Conservation (phyloP, 2,797 vertebrate genomes). For the Aplochiton taeniatus region DNA sequence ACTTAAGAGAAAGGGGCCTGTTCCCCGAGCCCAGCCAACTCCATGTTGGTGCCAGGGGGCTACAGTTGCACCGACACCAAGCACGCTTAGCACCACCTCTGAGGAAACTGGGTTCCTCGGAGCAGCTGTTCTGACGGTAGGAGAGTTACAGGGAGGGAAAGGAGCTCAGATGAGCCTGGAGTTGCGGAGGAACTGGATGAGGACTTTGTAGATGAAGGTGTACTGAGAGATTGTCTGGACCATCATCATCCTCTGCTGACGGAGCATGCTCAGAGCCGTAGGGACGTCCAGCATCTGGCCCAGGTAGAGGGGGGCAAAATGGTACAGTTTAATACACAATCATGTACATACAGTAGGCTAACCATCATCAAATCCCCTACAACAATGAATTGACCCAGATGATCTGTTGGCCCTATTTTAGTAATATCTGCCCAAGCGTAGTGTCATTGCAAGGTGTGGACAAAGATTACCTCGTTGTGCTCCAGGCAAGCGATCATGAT, state of each 20-base stretch:
- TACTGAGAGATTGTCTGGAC: slow-evolving; percentile 96
- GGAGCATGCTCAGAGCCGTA: slow-evolving; percentile 82
- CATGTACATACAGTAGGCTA: no score
- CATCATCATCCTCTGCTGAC: slow-evolving; percentile 95
- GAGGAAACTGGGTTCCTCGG: slow-evolving; percentile 8
- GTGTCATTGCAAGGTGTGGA: neutral
- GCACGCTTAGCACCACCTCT: slow-evolving; percentile 41
- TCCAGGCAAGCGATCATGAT: slow-evolving; percentile 97
- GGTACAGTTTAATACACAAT: neutral
- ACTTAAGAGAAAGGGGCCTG: slow-evolving; percentile 29
- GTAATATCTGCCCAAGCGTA: neutral
- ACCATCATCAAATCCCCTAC: no score
- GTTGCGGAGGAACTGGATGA: slow-evolving; percentile 94
- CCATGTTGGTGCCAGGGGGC: slow-evolving; percentile 11
- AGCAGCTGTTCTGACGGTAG: slow-evolving; percentile 2
- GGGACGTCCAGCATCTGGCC: slow-evolving; percentile 88
- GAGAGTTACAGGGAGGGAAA: neutral
- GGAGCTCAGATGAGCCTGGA: slow-evolving; percentile 89
- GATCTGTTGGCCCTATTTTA: no score
- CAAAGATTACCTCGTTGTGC: slow-evolving; percentile 89
- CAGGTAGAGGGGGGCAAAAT: neutral
- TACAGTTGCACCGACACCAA: slow-evolving; percentile 18
- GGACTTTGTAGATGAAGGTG: slow-evolving; percentile 92
- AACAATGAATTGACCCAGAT: no score
- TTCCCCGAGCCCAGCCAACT: slow-evolving; percentile 9